Base-by-base conservation (phyloP, 2,888 invertebrate species). In the Papilio demoleus region DNA sequence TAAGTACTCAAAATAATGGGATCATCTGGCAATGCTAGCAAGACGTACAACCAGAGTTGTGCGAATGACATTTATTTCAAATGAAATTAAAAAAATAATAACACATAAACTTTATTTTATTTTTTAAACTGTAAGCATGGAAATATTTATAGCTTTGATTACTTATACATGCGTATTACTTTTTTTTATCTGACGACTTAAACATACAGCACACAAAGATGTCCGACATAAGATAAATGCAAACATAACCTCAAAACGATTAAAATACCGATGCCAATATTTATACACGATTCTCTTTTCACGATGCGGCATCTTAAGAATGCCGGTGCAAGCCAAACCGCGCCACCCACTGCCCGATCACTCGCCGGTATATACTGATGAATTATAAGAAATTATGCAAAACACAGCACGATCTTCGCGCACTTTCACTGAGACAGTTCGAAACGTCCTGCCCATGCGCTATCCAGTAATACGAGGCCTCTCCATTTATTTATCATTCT, bases 351-450 rank as follows among this genome's bases (percentile, higher is more conserved):
- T 66, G 84, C 65, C 79, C 76, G 77, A 81, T 85, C 82, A 82
- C 81, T 80, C 78, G 77, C 76, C 80, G 78, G 74, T 79, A 80
- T 81, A 81, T 81, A 80, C 77, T 85, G 85, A 87, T 84, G 85
- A 83, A 87, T 86, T 86, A 86, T 81, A 79, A 84, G 84, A 86
- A 87, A 88, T 87, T 88, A 87, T 87, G 86, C 88, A 83, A 88
- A 87, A 80, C 79, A 79, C 81, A 77, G 65, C 64, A 68, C 60
- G 72, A 64, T 64, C 64, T 68, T 64, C 88, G 83, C 87, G 88
- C 86, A 90, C 90, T 92, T 91, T 91, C 90, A 86, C 90, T 86
- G 87, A 88, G 90, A 90, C 88, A 88, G 86, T 87, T 87, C 85
- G 83, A 85, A 83, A 84, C 86, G 78, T 74, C 75, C 76, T 73